Conservation (phyloP, 2,113 vertebrate genomes). For the Aplodontia rufa region DNA sequence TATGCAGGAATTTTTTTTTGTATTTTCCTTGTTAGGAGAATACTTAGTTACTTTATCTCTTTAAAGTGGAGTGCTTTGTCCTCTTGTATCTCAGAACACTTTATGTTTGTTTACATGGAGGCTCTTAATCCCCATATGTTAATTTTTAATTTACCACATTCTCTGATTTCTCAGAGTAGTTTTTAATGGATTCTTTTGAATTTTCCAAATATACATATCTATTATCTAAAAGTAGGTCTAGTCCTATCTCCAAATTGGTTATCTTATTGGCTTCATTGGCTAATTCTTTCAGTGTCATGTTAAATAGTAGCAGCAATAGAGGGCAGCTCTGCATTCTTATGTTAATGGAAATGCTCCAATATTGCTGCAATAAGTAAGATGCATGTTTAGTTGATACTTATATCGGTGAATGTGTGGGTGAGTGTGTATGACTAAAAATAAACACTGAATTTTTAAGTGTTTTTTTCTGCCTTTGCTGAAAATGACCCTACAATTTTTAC, state of each 20-base stretch:
- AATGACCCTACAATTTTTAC: not conserved
- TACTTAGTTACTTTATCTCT: not conserved
- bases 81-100: not conserved
- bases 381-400: not conserved
- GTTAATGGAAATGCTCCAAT: not conserved
- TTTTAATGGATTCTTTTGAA: not conserved
- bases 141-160: conserved; percentile 17
- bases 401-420: not conserved
- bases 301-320: not conserved
- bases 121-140: not conserved
- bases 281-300: not conserved
- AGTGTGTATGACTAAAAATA: not conserved
- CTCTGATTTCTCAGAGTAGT: not conserved
- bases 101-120: not conserved
- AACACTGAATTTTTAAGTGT: not conserved
- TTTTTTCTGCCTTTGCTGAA: not conserved
- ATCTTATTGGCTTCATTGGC: not conserved
- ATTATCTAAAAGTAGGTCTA: not conserved
- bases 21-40: not conserved
- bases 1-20: not conserved
- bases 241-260: not conserved
- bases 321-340: not conserved
- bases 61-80: not conserved
- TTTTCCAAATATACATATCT: not conserved
- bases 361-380: not conserved